These are phyloP conservation scores for Chaenocephalus aceratus DNA, from an alignment of 2,113 vertebrate genomes.

Conservation along the genomic window DNA sequence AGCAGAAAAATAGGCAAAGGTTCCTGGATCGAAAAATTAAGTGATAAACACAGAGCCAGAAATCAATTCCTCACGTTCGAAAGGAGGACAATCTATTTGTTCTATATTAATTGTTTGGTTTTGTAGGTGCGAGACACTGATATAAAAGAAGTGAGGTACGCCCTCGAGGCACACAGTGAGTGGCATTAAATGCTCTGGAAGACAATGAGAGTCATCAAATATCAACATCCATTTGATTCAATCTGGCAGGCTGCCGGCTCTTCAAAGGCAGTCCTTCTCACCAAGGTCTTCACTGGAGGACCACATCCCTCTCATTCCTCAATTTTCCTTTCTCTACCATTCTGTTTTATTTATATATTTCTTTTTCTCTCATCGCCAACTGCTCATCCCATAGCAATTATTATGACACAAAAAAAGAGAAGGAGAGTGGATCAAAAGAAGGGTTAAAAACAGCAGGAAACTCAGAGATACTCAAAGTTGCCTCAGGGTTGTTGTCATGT, in stretches of 20 bases:
- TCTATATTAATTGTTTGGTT: conserved; percentile 21
- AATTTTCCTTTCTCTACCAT: conserved; percentile 36
- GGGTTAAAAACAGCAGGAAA: conserved; percentile 62
- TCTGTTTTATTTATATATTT: conserved; percentile 62
- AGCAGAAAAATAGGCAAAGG: conserved; percentile 28
- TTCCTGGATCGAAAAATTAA: conserved; percentile 36
- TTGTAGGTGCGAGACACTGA: conserved; percentile 20
- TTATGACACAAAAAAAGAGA: conserved; percentile 46
- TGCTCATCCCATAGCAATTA: conserved; percentile 59
- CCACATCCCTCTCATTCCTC: conserved; percentile 55
- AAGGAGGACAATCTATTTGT: conserved; percentile 39
- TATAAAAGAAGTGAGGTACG: conserved; percentile 49
- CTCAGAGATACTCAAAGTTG: conserved; percentile 70
- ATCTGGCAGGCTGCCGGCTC: conserved; percentile 48
- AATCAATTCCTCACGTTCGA: conserved; percentile 30
- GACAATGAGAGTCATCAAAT: conserved; percentile 85
- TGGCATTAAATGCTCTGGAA: conserved; percentile 84
- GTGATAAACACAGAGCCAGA: conserved; percentile 15
- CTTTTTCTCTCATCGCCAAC: conserved; percentile 47
- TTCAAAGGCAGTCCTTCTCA: conserved; percentile 58
- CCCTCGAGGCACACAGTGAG: conserved; percentile 44
- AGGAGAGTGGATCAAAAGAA: conserved; percentile 46
- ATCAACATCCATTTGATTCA: conserved; percentile 88
- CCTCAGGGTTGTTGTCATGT: conserved; percentile 76
- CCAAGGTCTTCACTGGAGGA: conserved; percentile 75